phyloP scores from a whole-genome alignment of 1,140 invertebrate species.

The Anoplophora glabripennis region DNA sequence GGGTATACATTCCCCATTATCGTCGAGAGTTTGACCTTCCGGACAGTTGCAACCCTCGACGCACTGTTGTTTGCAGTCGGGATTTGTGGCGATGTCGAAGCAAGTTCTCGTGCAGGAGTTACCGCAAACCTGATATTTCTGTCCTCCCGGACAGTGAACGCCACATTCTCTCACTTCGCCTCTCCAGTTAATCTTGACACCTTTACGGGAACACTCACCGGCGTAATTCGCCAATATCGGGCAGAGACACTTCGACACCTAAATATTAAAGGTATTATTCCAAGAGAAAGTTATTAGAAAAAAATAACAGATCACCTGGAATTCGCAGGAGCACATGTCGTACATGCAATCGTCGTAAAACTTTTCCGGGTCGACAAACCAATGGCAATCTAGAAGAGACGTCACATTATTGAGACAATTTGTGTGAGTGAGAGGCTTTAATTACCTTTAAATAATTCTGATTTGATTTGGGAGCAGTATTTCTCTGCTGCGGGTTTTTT shows the following conservation, averaged over 20 bases:
- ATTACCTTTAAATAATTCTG: slow-evolving; percentile 64
- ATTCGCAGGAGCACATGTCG: slow-evolving; percentile 81
- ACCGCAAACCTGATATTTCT: slow-evolving; percentile 76
- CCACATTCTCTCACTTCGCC: slow-evolving; percentile 74
- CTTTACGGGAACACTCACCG: slow-evolving; percentile 69
- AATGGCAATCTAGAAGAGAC: slow-evolving; percentile 27
- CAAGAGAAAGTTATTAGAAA: neutral
- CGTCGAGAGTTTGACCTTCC: slow-evolving; percentile 63
- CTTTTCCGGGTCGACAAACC: slow-evolving; percentile 71
- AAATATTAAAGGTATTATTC: slow-evolving; percentile 4
- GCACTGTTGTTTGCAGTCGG: slow-evolving; percentile 62
- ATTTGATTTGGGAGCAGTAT: slow-evolving; percentile 66
- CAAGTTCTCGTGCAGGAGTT: slow-evolving; percentile 73
- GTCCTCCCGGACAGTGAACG: slow-evolving; percentile 72
- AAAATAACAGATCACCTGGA: slow-evolving; percentile 44
- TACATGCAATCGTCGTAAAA: slow-evolving; percentile 81
- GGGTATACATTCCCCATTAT: slow-evolving; percentile 71
- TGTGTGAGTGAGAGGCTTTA: neutral
- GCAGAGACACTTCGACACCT: slow-evolving; percentile 70
- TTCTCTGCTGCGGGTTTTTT: slow-evolving; percentile 66
- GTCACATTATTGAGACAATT: neutral
- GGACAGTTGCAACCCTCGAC: slow-evolving; percentile 89
- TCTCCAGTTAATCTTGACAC: slow-evolving; percentile 71
- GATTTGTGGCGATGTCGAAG: slow-evolving; percentile 56
- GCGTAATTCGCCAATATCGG: slow-evolving; percentile 78